These are phyloP conservation scores for Pristionchus japonicus DNA, from an alignment of 2,888 invertebrate species.

Conservation along the genomic window DNA sequence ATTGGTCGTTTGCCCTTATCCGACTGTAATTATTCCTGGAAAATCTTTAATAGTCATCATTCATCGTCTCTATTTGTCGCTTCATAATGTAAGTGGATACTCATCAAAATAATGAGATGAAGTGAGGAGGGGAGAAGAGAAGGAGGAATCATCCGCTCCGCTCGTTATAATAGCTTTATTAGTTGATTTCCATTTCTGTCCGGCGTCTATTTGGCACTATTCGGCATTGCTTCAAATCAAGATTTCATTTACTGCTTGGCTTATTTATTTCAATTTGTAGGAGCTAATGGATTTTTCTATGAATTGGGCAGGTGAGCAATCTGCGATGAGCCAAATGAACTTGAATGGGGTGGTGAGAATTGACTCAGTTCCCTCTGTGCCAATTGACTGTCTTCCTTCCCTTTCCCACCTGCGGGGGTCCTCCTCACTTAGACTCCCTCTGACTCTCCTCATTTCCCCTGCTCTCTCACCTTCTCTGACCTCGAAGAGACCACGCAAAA, in stretches of 20 bases:
- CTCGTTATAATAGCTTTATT: background rate
- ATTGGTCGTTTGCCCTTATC: background rate
- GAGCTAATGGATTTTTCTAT: background rate
- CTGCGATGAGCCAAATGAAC: background rate
- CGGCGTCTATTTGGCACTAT: background rate
- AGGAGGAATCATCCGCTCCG: background rate
- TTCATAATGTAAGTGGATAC: constrained; percentile 37
- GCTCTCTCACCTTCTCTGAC: background rate
- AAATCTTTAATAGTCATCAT: background rate
- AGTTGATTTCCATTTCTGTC: background rate
- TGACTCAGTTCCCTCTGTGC: background rate
- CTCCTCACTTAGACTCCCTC: background rate
- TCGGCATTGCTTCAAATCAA: too few species aligned
- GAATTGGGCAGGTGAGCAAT: too few species aligned
- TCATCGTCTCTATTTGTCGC: constrained; percentile 16
- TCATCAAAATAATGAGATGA: constrained; percentile 42
- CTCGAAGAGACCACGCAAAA: background rate
- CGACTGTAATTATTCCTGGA: background rate
- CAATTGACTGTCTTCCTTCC: background rate
- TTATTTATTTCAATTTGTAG: background rate
- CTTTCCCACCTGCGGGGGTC: constrained; percentile 35
- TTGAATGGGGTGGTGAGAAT: background rate
- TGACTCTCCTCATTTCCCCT: background rate
- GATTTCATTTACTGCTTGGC: background rate
- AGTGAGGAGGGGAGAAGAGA: background rate